Conservation (phyloP, 2,888 invertebrate species). For the Parnassius glacialis region DNA sequence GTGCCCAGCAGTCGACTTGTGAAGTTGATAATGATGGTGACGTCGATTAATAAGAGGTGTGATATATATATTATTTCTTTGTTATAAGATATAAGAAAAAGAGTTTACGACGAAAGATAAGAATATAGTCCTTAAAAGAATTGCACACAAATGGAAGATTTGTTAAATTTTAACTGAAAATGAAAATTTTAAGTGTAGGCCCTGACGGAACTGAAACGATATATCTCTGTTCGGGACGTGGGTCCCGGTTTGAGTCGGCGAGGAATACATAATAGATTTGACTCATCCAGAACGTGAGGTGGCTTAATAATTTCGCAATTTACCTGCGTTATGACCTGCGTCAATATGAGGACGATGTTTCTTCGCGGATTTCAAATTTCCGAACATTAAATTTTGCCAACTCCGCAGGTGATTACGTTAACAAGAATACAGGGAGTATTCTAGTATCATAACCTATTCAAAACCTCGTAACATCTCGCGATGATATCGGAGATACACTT, state of each 20-base stretch:
- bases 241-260: slow-evolving; percentile 1
- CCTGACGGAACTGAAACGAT: slow-evolving; percentile 12
- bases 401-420: too few species aligned
- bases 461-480: too few species aligned
- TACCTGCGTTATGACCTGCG: neutral
- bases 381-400: too few species aligned
- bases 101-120: neutral
- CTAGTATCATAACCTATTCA: too few species aligned
- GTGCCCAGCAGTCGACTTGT: too few species aligned
- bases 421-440: too few species aligned
- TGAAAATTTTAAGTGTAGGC: slow-evolving; percentile 7
- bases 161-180: slow-evolving; percentile 13
- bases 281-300: slow-evolving; percentile 17
- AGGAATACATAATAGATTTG: slow-evolving; percentile 21
- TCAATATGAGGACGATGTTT: too few species aligned
- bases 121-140: neutral
- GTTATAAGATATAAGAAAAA: too few species aligned
- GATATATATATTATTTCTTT: neutral
- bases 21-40: too few species aligned
- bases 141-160: neutral
- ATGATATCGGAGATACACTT: too few species aligned
- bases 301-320: slow-evolving; percentile 9
- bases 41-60: too few species aligned
- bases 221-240: slow-evolving; percentile 5
- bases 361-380: too few species aligned